Evolutionary conservation across 2,888 invertebrate genomes (phyloP), one percentile per base, ranked within the genome.

Genomic region (Sphinx pinastri): DNA sequence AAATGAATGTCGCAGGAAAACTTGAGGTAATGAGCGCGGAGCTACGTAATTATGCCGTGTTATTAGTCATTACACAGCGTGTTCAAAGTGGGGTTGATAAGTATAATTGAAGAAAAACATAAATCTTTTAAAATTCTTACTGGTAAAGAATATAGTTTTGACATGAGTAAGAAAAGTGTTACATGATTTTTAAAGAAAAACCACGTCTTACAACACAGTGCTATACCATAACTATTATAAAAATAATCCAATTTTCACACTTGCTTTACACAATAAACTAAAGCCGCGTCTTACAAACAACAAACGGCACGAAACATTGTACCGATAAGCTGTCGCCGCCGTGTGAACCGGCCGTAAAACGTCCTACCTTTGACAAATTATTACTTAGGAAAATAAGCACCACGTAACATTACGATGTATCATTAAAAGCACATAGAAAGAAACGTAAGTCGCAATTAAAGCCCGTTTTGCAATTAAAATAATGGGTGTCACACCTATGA

Each of bases 401-500:
- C 54, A 63, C 68, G 59, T 45, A 45, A 70, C 70, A 66, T 71
- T 66, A 71, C 51, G 38, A 38, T 10, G 51, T 68, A 57, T 79
- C 77, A 85, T 84, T 82, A 86, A 84, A 87, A 84, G 79, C 78
- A 85, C 80, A 88, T 80, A 87, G 80, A 90, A 89, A 86, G 86
- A 91, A 89, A 89, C 82, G 79, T 83, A 87, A 82, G 85, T 86
- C 76, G 80, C 88, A 89, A 92, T 93, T 91, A 90, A 87, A 87
- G 84, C 84, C 80, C 83, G 79, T 84, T 86, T 88, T 76, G 88
- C 93, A 92, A 94, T 94, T 94, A 94, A 93, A 92, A 92, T 94
- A 94, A 94, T 94, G 86, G 89, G 85, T 81, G 93, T 94, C 93
- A 92, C 93, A 93, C 93, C 93, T 93, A 91, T 88, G 84, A 91